A percentile compares a stretch with the other conserved stretches of the same genome.
Evolutionary conservation across 1,140 invertebrate genomes (phyloP).

Genomic region (Calliopsis andreniformis): DNA sequence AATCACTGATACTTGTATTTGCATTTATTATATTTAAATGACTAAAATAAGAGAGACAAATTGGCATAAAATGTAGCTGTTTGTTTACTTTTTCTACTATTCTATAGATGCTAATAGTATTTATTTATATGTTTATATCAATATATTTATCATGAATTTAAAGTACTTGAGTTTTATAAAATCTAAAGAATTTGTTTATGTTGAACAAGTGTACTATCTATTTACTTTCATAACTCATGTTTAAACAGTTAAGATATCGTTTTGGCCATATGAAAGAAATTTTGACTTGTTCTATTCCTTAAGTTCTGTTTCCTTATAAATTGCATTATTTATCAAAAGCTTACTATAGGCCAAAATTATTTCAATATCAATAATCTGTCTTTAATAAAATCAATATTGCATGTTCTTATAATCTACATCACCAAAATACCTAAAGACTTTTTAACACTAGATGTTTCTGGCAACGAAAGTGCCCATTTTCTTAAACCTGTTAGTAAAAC

Average conservation of each 20-base stretch:
- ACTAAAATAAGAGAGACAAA: background rate
- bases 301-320: background rate
- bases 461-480: conserved; percentile 91
- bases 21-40: background rate
- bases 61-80: background rate
- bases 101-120: background rate
- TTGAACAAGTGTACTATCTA: background rate
- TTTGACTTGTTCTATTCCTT: background rate
- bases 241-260: background rate
- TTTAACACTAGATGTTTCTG: conserved; percentile 86
- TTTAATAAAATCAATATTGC: background rate
- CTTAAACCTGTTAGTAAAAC: conserved; percentile 91
- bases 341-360: background rate
- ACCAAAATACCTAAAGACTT: conserved; percentile 84
- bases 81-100: background rate
- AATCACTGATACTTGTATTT: background rate
- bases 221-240: conserved; percentile 1
- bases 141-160: background rate
- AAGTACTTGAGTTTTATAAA: background rate
- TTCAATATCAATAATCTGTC: background rate
- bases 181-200: background rate
- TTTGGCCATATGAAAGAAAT: background rate
- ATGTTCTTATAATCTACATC: conserved; percentile 72
- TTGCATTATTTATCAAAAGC: background rate
- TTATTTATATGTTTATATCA: background rate